Conservation (phyloP, 2,888 invertebrate genomes). For the Loripinus fragilis region DNA sequence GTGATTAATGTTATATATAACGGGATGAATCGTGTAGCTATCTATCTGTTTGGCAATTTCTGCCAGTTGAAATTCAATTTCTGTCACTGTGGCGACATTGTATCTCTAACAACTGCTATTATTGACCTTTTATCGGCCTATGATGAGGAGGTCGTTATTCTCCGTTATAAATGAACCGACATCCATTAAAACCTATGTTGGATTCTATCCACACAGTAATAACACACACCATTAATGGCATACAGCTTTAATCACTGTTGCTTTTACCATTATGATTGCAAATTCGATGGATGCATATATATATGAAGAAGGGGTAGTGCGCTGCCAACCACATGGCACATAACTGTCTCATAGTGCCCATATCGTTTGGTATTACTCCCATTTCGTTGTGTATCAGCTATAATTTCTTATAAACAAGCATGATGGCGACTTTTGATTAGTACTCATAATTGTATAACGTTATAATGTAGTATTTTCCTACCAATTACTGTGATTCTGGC, state of each 20-base stretch:
- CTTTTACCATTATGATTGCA: too few relatives aligned
- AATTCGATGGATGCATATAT: too few relatives aligned
- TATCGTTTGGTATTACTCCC: too few relatives aligned
- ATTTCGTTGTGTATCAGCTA: too few relatives aligned
- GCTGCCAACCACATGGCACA: too few relatives aligned
- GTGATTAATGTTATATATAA: neutral
- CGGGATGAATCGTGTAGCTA: neutral
- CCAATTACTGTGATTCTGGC: conserved; percentile 1
- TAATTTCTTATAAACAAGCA: neutral
- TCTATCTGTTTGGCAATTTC: conserved; percentile 13
- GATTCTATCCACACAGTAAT: too few relatives aligned
- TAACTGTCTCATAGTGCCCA: too few relatives aligned
- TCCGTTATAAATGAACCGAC: neutral
- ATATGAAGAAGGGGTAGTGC: too few relatives aligned
- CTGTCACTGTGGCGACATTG: conserved; percentile 20
- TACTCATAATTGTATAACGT: conserved; percentile 3
- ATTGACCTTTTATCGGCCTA: conserved; percentile 7
- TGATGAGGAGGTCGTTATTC: conserved; percentile 13
- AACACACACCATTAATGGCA: too few relatives aligned
- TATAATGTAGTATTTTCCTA: conserved; percentile 11
- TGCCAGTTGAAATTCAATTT: conserved; percentile 14
- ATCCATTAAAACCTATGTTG: too few relatives aligned
- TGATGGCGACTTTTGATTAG: conserved; percentile 9
- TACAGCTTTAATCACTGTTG: too few relatives aligned
- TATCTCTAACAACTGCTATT: conserved; percentile 18